A percentile compares a stretch with the other conserved stretches of the same genome.
Evolutionary conservation across 2,888 invertebrate genomes (phyloP).

Genomic region (Campoletis raptor): DNA sequence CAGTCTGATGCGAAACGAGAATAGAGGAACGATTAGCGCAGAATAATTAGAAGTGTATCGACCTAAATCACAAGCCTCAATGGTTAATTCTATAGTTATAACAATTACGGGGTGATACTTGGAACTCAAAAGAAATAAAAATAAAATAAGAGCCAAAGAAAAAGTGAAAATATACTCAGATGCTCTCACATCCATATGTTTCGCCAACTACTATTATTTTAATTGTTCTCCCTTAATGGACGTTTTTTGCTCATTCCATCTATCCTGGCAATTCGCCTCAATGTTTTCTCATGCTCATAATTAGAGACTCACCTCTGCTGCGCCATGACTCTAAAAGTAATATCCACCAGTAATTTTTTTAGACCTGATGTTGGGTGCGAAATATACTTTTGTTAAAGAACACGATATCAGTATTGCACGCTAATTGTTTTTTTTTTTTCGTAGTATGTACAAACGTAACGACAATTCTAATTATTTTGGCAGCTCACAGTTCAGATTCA

Average conservation of each 20-base stretch:
- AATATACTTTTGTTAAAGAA: background rate
- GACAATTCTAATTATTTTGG: background rate
- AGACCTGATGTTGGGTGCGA: background rate
- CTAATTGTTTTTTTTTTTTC: background rate
- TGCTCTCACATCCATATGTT: constrained; percentile 15
- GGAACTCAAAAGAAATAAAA: constrained; percentile 46
- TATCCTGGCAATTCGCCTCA: constrained; percentile 64
- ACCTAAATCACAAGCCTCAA: constrained; percentile 74
- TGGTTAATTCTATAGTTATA: constrained; percentile 70
- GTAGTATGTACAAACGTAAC: background rate
- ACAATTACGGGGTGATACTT: constrained; percentile 68
- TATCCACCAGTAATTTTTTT: background rate
- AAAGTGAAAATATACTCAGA: constrained; percentile 63
- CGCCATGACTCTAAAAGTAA: constrained; percentile 6
- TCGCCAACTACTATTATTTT: constrained; percentile 59
- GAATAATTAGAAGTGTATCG: constrained; percentile 70
- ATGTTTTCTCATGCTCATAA: constrained; percentile 65
- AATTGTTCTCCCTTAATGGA: constrained; percentile 68
- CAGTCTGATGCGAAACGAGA: constrained; percentile 31
- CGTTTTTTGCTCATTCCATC: constrained; percentile 38
- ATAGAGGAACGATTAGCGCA: constrained; percentile 45
- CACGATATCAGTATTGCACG: background rate
- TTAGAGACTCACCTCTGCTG: constrained; percentile 39
- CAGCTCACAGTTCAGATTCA: background rate
- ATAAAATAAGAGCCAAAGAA: constrained; percentile 70